Conservation (phyloP, 2,113 vertebrate genomes). For the Apistogramma diplotaenia region DNA sequence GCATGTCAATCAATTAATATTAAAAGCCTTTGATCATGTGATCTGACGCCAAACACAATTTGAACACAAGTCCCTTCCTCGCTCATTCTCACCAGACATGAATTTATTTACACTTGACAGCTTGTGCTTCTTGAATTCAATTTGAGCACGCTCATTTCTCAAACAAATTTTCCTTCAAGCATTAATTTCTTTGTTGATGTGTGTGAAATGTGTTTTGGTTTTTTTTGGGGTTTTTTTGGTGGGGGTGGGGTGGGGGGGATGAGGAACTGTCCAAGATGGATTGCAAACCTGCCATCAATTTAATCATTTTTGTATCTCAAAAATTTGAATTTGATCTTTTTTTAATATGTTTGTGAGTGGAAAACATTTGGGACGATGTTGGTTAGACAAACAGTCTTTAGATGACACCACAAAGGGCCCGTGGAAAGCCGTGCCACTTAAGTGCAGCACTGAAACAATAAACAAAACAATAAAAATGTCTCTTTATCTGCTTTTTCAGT, state of each 20-base stretch:
- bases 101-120: constrained; percentile 64
- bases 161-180: constrained; percentile 15
- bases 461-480: not conserved
- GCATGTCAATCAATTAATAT: constrained; percentile 12
- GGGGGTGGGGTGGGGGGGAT: not conserved
- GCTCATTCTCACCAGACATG: constrained; percentile 32
- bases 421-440: not conserved
- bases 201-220: constrained; percentile 3
- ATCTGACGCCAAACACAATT: constrained; percentile 19
- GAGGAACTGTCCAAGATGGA: not conserved
- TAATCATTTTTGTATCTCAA: not conserved
- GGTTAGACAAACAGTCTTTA: not conserved
- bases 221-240: too few species aligned
- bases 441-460: not conserved
- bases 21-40: constrained; percentile 27
- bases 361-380: not conserved
- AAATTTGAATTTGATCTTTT: not conserved
- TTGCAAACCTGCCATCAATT: not conserved
- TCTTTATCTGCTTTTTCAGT: constrained; percentile 16
- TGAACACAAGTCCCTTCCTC: constrained; percentile 9
- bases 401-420: not conserved
- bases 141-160: constrained; percentile 39
- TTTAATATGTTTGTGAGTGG: not conserved
- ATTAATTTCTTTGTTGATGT: constrained; percentile 36
- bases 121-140: constrained; percentile 49